Evolutionary conservation across 1,140 invertebrate genomes (phyloP), one percentile per base, ranked within the genome.

Genomic region (Lamellibrachia luymesi): DNA sequence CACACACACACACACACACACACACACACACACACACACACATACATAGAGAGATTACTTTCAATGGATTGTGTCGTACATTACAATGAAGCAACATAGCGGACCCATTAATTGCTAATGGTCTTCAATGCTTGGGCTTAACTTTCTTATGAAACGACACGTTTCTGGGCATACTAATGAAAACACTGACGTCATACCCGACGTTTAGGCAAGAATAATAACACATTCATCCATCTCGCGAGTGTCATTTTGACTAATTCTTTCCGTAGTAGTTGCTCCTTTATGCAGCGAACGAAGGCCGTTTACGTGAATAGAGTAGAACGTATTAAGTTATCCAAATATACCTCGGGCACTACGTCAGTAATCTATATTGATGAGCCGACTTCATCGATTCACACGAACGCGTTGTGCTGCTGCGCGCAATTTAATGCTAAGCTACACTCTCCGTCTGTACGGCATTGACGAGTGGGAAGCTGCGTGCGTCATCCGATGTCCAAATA

Each of bases 271-370:
- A 10, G 64, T 2, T 80, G 6, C 25, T 80, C 64, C 64, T 80
- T 80, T 80, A 80, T 80, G 64, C 64, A 22, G 64, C 64, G 7
- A 80, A 80, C 13, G 64, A 22, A 80, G 64, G 6, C 64, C 64
- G 64, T 80, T 80, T 80, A 80, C 64, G 25, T 80, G 64, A 80
- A 80, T 80, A 80, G 8, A 80, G 64, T 22, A 80, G 13, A 80
- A 80, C 64, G 64, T 80, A 80, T 80, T 80, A 80, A 80, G 64
- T 80, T 80, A 80, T 80, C 64, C 64, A 80, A 80, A 80, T 80
- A 80, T 17, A 80, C 64, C 64, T 80, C 64, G 64, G 64, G 64
- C 64, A 22, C 6, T 80, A 80, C 64, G 64, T 80, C 64, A 80
- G 64, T 80, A 80, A 80, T 80, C 64, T 80, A 80, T 80, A 80